Base-by-base conservation (phyloP, 2,888 invertebrate genomes). In the Macroteleia sp. region DNA sequence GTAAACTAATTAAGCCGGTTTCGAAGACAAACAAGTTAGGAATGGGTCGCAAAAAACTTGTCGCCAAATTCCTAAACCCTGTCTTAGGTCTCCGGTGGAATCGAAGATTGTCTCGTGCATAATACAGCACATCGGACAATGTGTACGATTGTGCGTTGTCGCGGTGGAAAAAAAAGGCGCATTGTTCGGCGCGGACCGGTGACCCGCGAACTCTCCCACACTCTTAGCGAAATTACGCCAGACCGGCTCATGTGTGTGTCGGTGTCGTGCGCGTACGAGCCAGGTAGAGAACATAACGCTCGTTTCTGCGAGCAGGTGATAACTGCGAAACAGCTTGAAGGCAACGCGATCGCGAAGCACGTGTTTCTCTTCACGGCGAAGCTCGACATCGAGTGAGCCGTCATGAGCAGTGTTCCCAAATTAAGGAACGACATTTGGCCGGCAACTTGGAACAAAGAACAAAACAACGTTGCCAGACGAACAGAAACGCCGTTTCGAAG, bases 151-250 rank as follows among this genome's bases (percentile, higher is more conserved):
- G 79, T 76, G 46, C 54, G 62, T 42, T 19, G 44, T 46, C 30
- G 57, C 48, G 73, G 50, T 52, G 32, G n/a, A n/a, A n/a, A 48
- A 71, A 75, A 48, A 81, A 87, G 85, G 81, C 82, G 79, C 81
- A 89, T 89, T 89, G 89, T 89, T 88, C 85, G 82, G 76, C 70
- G 83, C 81, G 82, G 84, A 85, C 86, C 82, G 85, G 84, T 88
- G 88, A 89, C 89, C 89, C 87, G 87, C 86, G 89, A 89, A 89
- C 89, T 88, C 87, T 88, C 89, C 88, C 89, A 87, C 88, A 86
- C 85, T 85, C 74, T 14, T 41, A 46, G 69, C 74, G 70, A 69
- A 62, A 73, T 78, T 74, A 59, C 59, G 57, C 67, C 50, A 59
- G 34, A 50, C 48, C 30, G 66, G 32, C n/a, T n/a, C 42, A 61